phyloP scores from a whole-genome alignment of 2,113 vertebrate species.

The Pandion haliaetus region DNA sequence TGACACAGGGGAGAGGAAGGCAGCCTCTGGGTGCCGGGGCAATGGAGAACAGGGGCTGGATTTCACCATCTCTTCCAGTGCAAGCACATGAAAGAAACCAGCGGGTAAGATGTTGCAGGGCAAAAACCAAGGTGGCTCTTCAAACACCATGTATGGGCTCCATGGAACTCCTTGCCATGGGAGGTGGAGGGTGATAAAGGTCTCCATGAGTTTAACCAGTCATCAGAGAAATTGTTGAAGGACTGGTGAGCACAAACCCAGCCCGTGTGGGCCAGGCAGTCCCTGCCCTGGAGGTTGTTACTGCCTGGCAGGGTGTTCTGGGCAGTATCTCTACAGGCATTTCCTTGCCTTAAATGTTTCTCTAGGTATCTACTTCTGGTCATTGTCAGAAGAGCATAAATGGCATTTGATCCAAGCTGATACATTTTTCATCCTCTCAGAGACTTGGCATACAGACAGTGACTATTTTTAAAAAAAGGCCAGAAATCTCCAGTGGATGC shows the following conservation, averaged over 20 bases:
- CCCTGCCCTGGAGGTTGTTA: neutral
- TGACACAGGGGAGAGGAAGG: neutral
- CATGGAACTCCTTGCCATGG: neutral
- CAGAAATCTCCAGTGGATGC: neutral
- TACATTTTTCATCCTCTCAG: neutral
- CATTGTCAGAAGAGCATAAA: neutral
- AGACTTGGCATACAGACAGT: neutral
- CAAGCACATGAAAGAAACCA: neutral
- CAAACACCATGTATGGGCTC: neutral
- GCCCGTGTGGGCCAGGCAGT: neutral
- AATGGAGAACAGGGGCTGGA: neutral
- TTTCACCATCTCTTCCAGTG: neutral
- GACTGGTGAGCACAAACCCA: neutral
- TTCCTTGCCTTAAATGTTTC: neutral
- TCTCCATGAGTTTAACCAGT: neutral
- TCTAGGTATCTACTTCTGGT: conserved; percentile 16
- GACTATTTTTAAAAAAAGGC: neutral
- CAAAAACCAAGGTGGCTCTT: neutral
- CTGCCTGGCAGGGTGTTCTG: neutral
- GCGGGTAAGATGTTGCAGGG: neutral
- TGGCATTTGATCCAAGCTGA: neutral
- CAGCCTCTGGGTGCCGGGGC: neutral
- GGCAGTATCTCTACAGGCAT: neutral
- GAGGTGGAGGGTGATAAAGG: neutral
- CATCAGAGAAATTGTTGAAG: neutral